These are phyloP conservation scores for Hippasteria phrygiana DNA, from an alignment of 53 echinoderm and acorn worm genomes.

Conservation along the genomic window DNA sequence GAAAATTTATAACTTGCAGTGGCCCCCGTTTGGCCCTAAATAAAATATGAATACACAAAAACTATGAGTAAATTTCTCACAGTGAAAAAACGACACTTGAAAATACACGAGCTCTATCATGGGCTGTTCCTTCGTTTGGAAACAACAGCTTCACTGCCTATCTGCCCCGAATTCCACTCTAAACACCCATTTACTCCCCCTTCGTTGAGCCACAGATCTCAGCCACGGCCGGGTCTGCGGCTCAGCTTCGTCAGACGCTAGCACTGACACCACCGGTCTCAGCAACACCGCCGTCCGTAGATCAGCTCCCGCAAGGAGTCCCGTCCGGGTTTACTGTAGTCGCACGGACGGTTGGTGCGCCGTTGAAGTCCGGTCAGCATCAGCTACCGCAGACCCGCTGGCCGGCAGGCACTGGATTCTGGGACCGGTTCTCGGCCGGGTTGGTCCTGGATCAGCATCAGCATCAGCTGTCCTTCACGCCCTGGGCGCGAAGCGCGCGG, in stretches of 20 bases:
- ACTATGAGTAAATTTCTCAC: too few relatives aligned
- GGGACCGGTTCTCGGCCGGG: constrained; percentile 17
- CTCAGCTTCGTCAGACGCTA: constrained; percentile 47
- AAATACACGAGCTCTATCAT: not conserved
- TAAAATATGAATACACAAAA: too few relatives aligned
- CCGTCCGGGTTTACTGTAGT: not conserved
- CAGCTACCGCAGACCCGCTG: constrained; percentile 57
- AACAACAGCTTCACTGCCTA: constrained; percentile 9
- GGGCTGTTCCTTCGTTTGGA: constrained; percentile 12
- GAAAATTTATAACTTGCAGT: too few relatives aligned
- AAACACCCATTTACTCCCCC: not conserved
- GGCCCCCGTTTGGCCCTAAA: too few relatives aligned
- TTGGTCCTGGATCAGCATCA: constrained; percentile 41
- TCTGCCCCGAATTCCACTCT: not conserved
- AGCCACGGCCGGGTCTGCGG: constrained; percentile 41
- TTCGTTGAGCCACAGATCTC: not conserved
- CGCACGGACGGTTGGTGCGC: not conserved
- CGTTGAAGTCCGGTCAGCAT: constrained; percentile 49
- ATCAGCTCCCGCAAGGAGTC: constrained; percentile 11
- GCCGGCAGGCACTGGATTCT: not conserved
- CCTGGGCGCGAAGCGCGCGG: constrained; percentile 30
- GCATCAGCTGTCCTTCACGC: constrained; percentile 60
- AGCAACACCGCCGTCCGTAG: not conserved
- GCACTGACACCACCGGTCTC: not conserved
- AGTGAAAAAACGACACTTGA: too few relatives aligned